Percentiles rank a stretch among this genome's conserved stretches.
These are phyloP conservation scores for Entelurus aequoreus DNA, from an alignment of 2,113 vertebrate species.

Conservation along the genomic window DNA sequence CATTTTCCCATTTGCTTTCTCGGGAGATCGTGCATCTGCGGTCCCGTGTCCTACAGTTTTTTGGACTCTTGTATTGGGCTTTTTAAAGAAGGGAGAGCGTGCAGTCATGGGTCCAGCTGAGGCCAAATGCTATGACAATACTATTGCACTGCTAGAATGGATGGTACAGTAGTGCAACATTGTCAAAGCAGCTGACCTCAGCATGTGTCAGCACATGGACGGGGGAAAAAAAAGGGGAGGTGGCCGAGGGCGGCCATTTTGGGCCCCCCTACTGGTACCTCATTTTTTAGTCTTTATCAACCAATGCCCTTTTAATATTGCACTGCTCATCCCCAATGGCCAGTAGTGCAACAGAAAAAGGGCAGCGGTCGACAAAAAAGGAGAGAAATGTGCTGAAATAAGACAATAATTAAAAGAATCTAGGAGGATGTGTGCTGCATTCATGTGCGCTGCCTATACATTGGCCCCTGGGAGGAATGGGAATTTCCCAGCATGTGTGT, in stretches of 20 bases:
- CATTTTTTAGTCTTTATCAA: slow-evolving; percentile 60
- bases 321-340: slow-evolving; percentile 89
- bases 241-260: slow-evolving; percentile 50
- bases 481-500: slow-evolving; percentile 65
- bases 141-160: slow-evolving; percentile 98
- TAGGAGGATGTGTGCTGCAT: slow-evolving; percentile 26
- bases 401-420: not conserved
- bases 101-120: slow-evolving; percentile 52
- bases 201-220: slow-evolving; percentile 74
- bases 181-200: slow-evolving; percentile 93
- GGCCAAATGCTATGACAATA: slow-evolving; percentile 98
- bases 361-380: slow-evolving; percentile 85
- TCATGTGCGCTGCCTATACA: slow-evolving; percentile 47
- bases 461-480: slow-evolving; percentile 58
- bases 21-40: no score
- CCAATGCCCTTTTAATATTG: slow-evolving; percentile 99
- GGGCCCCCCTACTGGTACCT: slow-evolving; percentile 38
- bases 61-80: no score
- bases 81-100: no score
- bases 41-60: no score
- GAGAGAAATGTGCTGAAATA: slow-evolving; percentile 42
- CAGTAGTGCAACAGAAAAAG: slow-evolving; percentile 99
- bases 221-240: not conserved
- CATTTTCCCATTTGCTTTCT: no score
- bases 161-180: slow-evolving; percentile 98